Base-by-base conservation (phyloP, 37 sponge, comb jelly and placozoan genomes). In the Oscarella lobularis region DNA sequence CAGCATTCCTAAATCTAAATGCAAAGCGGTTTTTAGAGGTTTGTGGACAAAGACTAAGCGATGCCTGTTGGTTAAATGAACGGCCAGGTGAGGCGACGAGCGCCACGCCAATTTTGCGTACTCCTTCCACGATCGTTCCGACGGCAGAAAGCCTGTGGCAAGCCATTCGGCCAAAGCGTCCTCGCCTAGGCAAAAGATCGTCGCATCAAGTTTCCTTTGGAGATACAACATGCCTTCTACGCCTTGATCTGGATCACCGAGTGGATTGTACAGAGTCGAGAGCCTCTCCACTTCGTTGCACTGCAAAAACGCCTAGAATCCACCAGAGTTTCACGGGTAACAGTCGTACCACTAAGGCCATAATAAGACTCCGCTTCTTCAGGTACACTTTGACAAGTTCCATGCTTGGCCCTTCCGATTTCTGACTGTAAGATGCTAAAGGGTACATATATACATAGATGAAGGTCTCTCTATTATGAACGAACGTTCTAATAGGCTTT, bases 1-100 rank as follows among this genome's bases (percentile, higher is more conserved):
- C 60, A 9, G 20, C 60, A 48, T 48, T 48, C 9, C 14, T 9
- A 48, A 48, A 48, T 48, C 60, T 48, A 48, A 27, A 27, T 9
- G 9, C 60, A 48, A 27, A 48, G 14, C 9, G 60, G 20, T 48
- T 9, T 48, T 48, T 48, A 48, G 9, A 20, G 60, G 9, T 48
- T 48, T 48, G 20, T 68, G 71, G 6, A n/a, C 73, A n/a, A n/a
- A n/a, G n/a, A n/a, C n/a, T n/a, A n/a, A n/a, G n/a, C n/a, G n/a
- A 0, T 48, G 85, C 86, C 90, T 80, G 66, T 84, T 70, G 37
- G 67, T 40, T 66, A 90, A 72, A 71, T 90, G 83, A 72, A 90
- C 86, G 39, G 91, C 84, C 29, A 90, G 84, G 79, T 86, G 79
- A 9, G 87, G 84, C 4, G 87, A 86, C 1, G 81, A 27, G 3